Conservation (phyloP, 2,797 vertebrate genomes). For the Eremophila alpestris region DNA sequence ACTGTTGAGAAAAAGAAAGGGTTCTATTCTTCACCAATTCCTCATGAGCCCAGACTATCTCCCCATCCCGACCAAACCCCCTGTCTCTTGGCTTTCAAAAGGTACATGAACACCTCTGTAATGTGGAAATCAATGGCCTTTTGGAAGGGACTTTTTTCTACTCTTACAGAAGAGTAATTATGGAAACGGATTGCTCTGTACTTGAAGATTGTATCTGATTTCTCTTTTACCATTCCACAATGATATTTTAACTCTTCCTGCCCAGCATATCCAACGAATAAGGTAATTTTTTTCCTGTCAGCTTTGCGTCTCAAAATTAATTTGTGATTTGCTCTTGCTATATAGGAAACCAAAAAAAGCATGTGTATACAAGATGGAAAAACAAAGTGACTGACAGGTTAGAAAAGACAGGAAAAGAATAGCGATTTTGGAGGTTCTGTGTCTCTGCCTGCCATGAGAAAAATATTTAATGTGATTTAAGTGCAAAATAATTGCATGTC, state of each 20-base stretch:
- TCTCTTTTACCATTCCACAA: neutral
- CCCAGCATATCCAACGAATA: neutral
- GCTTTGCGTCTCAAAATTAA: neutral
- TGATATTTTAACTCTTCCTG: neutral
- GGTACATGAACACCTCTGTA: neutral
- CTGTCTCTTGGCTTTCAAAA: neutral
- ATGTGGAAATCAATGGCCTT: neutral
- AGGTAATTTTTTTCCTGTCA: neutral
- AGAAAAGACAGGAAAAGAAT: neutral
- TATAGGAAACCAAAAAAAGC: neutral
- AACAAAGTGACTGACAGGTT: neutral
- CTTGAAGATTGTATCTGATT: neutral
- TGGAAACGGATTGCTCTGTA: neutral
- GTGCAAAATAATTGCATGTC: neutral
- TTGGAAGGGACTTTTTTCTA: neutral
- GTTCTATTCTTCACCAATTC: neutral
- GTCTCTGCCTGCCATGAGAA: neutral
- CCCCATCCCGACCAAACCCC: accelerated
- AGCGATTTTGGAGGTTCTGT: neutral
- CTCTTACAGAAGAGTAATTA: neutral
- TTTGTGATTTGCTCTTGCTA: neutral
- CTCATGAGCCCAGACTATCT: neutral
- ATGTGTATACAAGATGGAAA: neutral
- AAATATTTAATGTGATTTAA: neutral
- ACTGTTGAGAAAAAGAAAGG: neutral